Conservation (phyloP, 2,888 invertebrate genomes). For the Melanargia galathea region DNA sequence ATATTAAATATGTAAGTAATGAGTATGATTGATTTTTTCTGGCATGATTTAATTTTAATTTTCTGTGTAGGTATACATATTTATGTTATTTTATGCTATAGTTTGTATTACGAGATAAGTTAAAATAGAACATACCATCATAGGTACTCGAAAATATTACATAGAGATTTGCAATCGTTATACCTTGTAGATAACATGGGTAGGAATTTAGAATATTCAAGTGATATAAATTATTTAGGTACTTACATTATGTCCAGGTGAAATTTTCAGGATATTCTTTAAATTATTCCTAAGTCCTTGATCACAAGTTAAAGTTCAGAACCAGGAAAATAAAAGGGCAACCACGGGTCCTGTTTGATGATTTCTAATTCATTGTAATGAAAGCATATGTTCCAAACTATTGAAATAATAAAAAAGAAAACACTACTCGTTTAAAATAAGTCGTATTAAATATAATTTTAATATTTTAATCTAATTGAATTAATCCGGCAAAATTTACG, state of each 20-base stretch:
- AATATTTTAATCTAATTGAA: conserved; percentile 29
- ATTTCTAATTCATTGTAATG: not conserved
- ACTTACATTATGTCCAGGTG: conserved; percentile 12
- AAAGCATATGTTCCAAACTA: not conserved
- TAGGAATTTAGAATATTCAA: not conserved
- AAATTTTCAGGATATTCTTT: not conserved
- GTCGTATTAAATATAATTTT: conserved; percentile 4
- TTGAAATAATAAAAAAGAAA: not conserved
- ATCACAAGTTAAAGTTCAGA: conserved; percentile 9
- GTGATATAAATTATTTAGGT: not conserved
- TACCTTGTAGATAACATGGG: not conserved
- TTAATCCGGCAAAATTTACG: conserved; percentile 28
- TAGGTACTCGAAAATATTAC: not conserved
- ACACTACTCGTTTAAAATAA: not conserved
- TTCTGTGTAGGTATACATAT: too few species aligned
- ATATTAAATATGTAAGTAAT: too few species aligned
- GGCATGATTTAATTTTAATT: too few species aligned
- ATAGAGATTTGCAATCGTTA: not conserved
- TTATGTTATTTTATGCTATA: too few species aligned
- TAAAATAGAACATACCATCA: too few species aligned
- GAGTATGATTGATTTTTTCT: too few species aligned
- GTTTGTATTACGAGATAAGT: too few species aligned
- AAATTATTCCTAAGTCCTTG: not conserved
- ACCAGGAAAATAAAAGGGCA: conserved; percentile 1
- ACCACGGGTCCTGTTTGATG: conserved; percentile 7